Evolutionary conservation across 2,113 vertebrate species (phyloP).

Genomic region (Zosterops borbonicus): DNA sequence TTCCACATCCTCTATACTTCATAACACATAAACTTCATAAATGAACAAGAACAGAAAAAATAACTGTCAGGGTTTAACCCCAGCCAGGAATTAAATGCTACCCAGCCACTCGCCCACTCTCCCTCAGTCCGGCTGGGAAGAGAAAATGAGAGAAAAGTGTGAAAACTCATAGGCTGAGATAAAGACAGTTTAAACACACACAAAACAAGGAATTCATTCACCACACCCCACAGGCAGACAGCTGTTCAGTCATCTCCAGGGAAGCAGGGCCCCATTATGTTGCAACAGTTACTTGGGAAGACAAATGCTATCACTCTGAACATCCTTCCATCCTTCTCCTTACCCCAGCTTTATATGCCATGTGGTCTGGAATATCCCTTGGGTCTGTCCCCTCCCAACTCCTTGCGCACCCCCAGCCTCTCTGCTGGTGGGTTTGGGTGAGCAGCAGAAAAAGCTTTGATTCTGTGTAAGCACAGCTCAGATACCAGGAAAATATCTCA

Average conservation of each 20-base stretch:
- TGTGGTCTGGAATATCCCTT: background rate
- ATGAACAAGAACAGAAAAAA: background rate
- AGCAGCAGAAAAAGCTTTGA: background rate
- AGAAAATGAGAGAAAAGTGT: background rate
- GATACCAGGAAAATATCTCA: background rate
- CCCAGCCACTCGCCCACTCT: background rate
- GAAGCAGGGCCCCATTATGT: background rate
- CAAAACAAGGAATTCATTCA: background rate
- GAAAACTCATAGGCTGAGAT: background rate
- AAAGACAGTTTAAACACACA: background rate
- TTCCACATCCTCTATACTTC: background rate
- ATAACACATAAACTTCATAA: background rate
- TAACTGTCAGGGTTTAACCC: background rate
- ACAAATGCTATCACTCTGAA: background rate
- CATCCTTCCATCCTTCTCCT: background rate
- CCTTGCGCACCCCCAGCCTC: background rate
- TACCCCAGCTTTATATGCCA: background rate
- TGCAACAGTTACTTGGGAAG: fast-evolving
- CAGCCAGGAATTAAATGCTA: background rate
- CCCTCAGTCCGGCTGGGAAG: background rate
- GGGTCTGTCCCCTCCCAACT: background rate
- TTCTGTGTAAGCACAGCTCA: background rate
- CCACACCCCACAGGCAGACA: background rate
- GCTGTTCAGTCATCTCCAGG: background rate
- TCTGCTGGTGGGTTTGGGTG: background rate